These are phyloP conservation scores for Drosophila emarginata DNA, from an alignment of 2,888 invertebrate genomes.

Conservation along the genomic window DNA sequence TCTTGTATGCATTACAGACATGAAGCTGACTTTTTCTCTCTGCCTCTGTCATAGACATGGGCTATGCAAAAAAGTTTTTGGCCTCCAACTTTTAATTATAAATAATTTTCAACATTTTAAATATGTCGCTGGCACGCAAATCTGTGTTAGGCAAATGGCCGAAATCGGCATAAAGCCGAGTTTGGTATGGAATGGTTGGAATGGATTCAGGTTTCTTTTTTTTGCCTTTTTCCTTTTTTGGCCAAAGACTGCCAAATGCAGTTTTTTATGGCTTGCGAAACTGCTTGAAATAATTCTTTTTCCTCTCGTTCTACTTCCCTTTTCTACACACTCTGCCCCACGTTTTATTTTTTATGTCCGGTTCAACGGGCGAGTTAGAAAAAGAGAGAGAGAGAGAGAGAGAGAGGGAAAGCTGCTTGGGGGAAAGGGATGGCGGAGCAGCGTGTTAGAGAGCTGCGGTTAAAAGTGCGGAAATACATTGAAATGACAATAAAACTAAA, in stretches of 20 bases:
- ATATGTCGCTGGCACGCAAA: slow-evolving; percentile 77
- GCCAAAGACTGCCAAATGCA: slow-evolving; percentile 74
- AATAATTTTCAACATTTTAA: slow-evolving; percentile 78
- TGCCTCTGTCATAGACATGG: slow-evolving; percentile 21
- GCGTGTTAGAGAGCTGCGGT: slow-evolving; percentile 61
- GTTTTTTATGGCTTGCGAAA: slow-evolving; percentile 75
- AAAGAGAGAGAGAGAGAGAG: not conserved
- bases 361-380: slow-evolving; percentile 25
- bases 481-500: slow-evolving; percentile 79
- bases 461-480: slow-evolving; percentile 79
- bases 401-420: not conserved
- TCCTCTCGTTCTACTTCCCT: slow-evolving; percentile 19
- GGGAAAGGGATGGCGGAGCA: not conserved
- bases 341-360: slow-evolving; percentile 43
- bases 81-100: slow-evolving; percentile 77
- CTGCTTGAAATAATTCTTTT: slow-evolving; percentile 71
- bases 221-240: slow-evolving; percentile 45
- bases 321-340: not conserved
- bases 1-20: slow-evolving; percentile 20
- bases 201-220: slow-evolving; percentile 2
- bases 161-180: slow-evolving; percentile 36
- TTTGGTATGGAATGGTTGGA: slow-evolving; percentile 24
- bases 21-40: slow-evolving; percentile 18
- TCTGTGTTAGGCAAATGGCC: slow-evolving; percentile 60
- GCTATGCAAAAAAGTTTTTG: slow-evolving; percentile 63